Percentiles rank a stretch among this genome's conserved stretches.
Conservation (phyloP, 64 coral and sea anemone species). For the Astreopora myriophthalma region DNA sequence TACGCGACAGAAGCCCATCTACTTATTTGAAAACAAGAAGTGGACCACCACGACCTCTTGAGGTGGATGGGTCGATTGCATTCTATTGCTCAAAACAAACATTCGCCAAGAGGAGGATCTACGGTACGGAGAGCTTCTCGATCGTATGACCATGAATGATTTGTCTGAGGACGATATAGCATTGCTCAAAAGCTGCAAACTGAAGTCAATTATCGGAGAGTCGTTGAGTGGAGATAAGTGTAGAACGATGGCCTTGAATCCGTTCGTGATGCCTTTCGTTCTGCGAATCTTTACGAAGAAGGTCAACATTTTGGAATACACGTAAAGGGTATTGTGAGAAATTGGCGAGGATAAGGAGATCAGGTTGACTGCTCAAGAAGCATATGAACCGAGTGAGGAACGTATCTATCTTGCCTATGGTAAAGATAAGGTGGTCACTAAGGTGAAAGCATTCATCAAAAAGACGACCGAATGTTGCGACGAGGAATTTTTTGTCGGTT, state of each 20-base stretch:
- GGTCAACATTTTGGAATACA: neutral
- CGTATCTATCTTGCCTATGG: neutral
- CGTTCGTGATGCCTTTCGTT: neutral
- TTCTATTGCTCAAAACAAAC: neutral
- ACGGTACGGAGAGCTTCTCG: neutral
- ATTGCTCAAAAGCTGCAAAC: neutral
- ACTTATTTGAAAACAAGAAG: neutral
- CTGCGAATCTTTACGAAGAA: neutral
- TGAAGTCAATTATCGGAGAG: neutral
- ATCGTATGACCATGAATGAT: neutral
- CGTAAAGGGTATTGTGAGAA: neutral
- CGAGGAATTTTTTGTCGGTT: neutral
- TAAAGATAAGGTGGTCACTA: neutral
- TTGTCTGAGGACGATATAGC: neutral
- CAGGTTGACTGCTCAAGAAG: neutral
- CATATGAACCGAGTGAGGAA: neutral
- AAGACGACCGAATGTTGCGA: neutral
- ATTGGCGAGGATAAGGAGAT: neutral
- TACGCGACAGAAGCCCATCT: neutral
- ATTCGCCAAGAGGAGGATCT: neutral
- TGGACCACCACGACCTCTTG: neutral
- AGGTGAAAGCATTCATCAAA: neutral
- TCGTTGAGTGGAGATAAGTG: too few species aligned
- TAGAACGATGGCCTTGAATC: neutral
- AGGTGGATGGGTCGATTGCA: neutral